Conservation (phyloP, 2,113 vertebrate species). For the Aplodontia rufa region DNA sequence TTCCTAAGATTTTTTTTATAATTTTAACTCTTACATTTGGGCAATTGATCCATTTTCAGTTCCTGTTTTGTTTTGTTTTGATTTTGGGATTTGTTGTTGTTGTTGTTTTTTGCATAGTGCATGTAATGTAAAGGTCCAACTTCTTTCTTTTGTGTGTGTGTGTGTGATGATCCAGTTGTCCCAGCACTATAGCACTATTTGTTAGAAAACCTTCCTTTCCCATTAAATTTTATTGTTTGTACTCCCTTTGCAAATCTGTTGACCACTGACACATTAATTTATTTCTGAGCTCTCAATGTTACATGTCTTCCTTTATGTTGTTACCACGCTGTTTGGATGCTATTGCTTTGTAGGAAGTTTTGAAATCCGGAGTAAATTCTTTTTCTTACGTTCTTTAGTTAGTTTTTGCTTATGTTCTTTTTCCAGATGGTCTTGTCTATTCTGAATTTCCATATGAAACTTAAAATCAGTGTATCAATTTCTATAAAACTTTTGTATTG, state of each 20-base stretch:
- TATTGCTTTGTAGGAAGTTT: background rate
- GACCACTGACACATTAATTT: background rate
- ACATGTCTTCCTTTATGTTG: background rate
- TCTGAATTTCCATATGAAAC: background rate
- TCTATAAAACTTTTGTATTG: background rate
- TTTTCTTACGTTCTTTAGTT: background rate
- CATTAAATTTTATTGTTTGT: background rate
- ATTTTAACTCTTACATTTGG: background rate
- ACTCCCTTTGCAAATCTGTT: background rate
- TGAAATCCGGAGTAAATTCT: background rate
- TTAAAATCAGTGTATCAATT: background rate
- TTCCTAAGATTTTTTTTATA: background rate
- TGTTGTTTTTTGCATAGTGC: background rate
- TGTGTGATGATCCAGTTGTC: background rate
- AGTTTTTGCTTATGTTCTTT: background rate
- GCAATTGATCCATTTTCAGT: background rate
- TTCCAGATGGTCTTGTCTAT: background rate
- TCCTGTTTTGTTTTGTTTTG: slow-evolving; percentile 3
- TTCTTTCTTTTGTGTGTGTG: background rate
- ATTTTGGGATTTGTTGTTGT: too few species aligned
- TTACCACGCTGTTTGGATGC: background rate
- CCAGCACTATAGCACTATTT: background rate
- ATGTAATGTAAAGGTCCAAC: background rate
- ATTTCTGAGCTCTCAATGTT: background rate
- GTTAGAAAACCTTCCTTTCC: background rate